Percentiles rank a stretch among this genome's conserved stretches.
These are phyloP conservation scores for Alexandromys fortis DNA, from an alignment of 2,113 vertebrate species.

Conservation along the genomic window DNA sequence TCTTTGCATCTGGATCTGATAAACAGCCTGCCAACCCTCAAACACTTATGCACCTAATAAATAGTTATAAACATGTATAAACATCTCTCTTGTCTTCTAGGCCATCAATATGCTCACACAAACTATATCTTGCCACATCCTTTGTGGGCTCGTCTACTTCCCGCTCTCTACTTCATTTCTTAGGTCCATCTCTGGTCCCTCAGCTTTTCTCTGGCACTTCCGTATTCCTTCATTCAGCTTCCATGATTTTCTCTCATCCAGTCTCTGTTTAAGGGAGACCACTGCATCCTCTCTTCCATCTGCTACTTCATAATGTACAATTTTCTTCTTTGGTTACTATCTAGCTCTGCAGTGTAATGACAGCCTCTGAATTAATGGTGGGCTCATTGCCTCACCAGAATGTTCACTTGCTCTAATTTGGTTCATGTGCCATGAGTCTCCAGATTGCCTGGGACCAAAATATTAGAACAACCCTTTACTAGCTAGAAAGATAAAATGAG, in stretches of 20 bases:
- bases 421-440: not conserved
- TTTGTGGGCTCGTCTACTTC: not conserved
- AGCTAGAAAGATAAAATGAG: not conserved
- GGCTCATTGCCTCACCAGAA: not conserved
- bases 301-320: not conserved
- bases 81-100: not conserved
- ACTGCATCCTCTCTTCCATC: not conserved
- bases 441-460: not conserved
- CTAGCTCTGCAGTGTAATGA: not conserved
- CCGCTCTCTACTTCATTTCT: not conserved
- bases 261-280: not conserved
- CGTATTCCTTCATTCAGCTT: not conserved
- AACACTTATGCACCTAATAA: not conserved
- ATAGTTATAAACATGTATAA: not conserved
- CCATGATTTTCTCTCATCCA: not conserved
- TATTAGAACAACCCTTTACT: not conserved
- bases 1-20: not conserved
- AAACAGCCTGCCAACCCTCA: not conserved
- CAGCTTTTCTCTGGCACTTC: not conserved
- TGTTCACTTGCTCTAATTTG: not conserved
- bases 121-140: not conserved
- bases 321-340: not conserved
- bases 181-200: too few relatives aligned
- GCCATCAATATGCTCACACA: not conserved
- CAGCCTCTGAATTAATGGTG: not conserved